Conservation (phyloP, 2,888 invertebrate species). For the Zeuzera pyrina region DNA sequence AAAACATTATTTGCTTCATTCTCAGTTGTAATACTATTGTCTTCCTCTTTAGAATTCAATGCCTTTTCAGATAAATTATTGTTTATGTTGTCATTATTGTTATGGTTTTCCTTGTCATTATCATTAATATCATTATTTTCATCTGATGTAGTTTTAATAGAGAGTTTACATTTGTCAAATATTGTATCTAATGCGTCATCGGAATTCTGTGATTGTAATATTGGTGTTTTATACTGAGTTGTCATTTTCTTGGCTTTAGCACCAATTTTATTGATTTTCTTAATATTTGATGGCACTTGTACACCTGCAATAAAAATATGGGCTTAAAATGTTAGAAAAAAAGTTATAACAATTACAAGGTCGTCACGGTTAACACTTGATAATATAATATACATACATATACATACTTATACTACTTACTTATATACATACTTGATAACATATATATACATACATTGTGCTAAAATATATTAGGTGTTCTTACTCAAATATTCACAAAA, state of each 20-base stretch:
- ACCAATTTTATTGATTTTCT: constrained; percentile 36
- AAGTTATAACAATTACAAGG: no score
- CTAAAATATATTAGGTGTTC: no score
- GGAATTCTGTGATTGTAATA: constrained; percentile 30
- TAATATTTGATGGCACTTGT: constrained; percentile 23
- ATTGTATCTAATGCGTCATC: constrained; percentile 46
- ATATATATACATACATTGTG: no score
- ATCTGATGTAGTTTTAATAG: constrained; percentile 33
- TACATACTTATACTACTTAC: no score
- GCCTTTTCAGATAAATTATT: constrained; percentile 5
- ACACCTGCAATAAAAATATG: no score
- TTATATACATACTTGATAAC: no score
- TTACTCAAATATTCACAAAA: no score
- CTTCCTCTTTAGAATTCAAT: constrained; percentile 28
- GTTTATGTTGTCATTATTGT: constrained; percentile 5
- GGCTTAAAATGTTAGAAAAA: no score
- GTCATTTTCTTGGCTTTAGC: constrained; percentile 23
- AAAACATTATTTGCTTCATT: no score
- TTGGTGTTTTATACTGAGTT: constrained; percentile 30
- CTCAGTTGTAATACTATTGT: constrained; percentile 1
- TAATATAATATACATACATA: no score
- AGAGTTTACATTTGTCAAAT: constrained; percentile 58
- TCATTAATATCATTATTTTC: constrained; percentile 16
- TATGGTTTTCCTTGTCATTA: constrained; percentile 13
- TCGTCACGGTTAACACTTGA: no score